Evolutionary conservation across 2,113 vertebrate genomes (phyloP).

Genomic region (Brachirus orientalis): DNA sequence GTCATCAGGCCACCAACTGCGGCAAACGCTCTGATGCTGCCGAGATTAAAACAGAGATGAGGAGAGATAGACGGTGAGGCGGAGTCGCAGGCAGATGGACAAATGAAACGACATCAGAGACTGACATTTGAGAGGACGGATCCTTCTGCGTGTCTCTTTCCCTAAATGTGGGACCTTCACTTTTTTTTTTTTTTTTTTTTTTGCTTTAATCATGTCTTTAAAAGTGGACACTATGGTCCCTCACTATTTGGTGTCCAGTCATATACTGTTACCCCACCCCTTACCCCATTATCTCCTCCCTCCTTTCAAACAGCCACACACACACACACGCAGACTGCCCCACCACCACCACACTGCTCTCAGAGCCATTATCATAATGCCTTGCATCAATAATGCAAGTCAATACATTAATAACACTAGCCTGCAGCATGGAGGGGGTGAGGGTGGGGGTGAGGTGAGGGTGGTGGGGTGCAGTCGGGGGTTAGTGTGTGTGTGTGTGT

Average conservation of each 20-base stretch:
- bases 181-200: no score
- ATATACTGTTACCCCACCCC: slow-evolving; percentile 15
- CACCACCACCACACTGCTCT: slow-evolving; percentile 64
- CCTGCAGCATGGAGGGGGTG: slow-evolving; percentile 46
- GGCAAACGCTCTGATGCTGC: slow-evolving; percentile 38
- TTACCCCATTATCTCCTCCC: slow-evolving; percentile 39
- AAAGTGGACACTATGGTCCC: slow-evolving; percentile 14
- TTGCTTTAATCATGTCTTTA: slow-evolving; percentile 51
- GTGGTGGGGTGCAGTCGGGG: no score
- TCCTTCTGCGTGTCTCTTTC: slow-evolving; percentile 30
- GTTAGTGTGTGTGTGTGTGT: no score
- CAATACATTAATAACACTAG: slow-evolving; percentile 81
- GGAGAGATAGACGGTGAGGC: slow-evolving; percentile 26
- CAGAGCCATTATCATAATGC: slow-evolving; percentile 84
- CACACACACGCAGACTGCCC: slow-evolving; percentile 41
- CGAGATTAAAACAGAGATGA: slow-evolving; percentile 59
- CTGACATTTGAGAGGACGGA: slow-evolving; percentile 43
- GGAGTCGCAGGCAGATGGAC: slow-evolving; percentile 1
- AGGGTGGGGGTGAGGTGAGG: no score
- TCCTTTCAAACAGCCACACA: slow-evolving; percentile 42
- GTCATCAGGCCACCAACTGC: slow-evolving; percentile 51
- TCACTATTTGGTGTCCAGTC: slow-evolving; percentile 27
- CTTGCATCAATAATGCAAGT: slow-evolving; percentile 85
- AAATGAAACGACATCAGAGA: slow-evolving; percentile 22
- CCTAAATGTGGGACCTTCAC: no score